Base-by-base conservation (phyloP, 2,113 vertebrate species). In the Oncorhynchus gorbuscha region DNA sequence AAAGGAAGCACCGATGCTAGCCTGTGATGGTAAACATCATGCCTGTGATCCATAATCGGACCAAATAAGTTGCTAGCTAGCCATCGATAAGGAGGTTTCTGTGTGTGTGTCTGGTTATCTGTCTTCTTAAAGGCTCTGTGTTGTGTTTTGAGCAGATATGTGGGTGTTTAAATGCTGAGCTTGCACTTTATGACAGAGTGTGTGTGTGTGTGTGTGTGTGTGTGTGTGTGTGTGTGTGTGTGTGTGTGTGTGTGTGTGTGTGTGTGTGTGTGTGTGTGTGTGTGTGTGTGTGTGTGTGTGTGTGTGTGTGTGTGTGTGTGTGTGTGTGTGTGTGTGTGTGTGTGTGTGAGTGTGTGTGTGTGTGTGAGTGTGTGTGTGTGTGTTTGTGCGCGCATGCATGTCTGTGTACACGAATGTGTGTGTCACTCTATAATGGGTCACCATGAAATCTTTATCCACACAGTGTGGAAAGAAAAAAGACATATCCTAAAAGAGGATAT, bases 1-100 rank as follows among this genome's bases (percentile, higher is more conserved):
- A 93, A 91, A 84, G 86, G 77, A 94, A 93, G 93, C 94, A 92
- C 93, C 88, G 87, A 77, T 89, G 48, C 28, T 76, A 88, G 70
- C 71, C 76, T 73, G 64, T 85, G 87, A 86, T 83, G 65, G 78
- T 71, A 88, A 69, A 76, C 81, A 87, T 85, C 68, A 81, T 79
- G 3, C 14, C 22, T 30, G 24, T 14, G 22, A 67, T 5, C 26
- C 11, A 5, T 26, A 8, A n/a, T 67, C 5, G 8, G 65, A 67
- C 24, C 65, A 28, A 11, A 32, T 11, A 30, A 24, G 51, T 55
- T 65, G 55, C 30, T n/a, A 22, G 59, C n/a, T 62, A 24, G 59
- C 18, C 18, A 62, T 62, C 20, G 8, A 62, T 20, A 9, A 62
- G 5, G 59, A 22, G 59, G n/a, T 62, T 22, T 62, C 20, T 72